Conservation (phyloP, 2,888 invertebrate genomes). For the Heliconius cydno region DNA sequence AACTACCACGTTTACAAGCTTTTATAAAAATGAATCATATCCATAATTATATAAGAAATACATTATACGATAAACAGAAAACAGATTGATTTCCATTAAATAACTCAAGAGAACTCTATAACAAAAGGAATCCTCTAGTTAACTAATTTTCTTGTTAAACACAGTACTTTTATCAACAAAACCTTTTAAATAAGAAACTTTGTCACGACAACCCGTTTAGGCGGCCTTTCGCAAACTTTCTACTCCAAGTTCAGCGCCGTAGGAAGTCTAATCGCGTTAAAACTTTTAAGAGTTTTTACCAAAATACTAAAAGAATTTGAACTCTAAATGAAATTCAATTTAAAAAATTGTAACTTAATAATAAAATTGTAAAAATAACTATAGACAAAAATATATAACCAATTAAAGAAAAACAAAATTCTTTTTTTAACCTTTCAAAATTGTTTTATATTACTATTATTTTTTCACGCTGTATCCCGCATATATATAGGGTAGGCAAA, state of each 20-base stretch:
- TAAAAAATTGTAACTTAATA: too few species aligned
- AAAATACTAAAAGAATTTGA: conserved; percentile 30
- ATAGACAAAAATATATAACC: too few species aligned
- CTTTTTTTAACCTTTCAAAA: too few species aligned
- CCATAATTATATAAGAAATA: too few species aligned
- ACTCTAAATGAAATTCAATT: too few species aligned
- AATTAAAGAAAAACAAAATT: too few species aligned
- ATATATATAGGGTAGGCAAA: background rate
- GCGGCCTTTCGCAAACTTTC: conserved; percentile 35
- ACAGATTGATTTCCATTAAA: background rate
- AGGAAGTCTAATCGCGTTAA: conserved; percentile 40
- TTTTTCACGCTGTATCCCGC: background rate
- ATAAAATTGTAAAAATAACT: too few species aligned
- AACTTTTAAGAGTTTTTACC: conserved; percentile 38
- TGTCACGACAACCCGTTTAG: conserved; percentile 21
- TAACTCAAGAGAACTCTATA: background rate
- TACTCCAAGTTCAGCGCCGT: conserved; percentile 31
- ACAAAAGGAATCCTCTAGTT: background rate
- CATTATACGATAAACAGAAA: background rate
- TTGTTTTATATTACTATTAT: background rate
- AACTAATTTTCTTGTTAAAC: conserved; percentile 15
- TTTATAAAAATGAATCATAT: too few species aligned
- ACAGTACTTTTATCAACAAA: conserved; percentile 20
- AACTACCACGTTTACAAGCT: too few species aligned
- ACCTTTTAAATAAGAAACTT: conserved; percentile 30